phyloP scores from a whole-genome alignment of 2,797 vertebrate genomes.

The Takifugu rubripes region DNA sequence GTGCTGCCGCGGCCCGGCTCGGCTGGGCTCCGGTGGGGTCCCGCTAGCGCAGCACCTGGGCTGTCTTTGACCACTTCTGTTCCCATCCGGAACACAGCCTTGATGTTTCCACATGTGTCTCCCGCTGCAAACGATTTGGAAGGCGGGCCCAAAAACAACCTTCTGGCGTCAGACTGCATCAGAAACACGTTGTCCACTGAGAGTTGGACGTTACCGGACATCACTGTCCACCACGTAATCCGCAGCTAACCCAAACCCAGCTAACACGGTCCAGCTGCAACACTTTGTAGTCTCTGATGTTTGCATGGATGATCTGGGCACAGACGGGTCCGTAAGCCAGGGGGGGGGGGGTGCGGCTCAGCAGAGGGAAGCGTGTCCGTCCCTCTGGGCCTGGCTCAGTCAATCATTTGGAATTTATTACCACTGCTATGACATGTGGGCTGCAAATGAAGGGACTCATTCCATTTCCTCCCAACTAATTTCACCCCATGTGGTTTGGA shows the following conservation, averaged over 20 bases:
- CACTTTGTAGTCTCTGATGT: conserved; percentile 32
- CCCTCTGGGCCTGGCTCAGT: conserved; percentile 43
- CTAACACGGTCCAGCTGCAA: conserved; percentile 33
- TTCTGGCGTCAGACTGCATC: no score
- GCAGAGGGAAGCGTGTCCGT: conserved; percentile 23
- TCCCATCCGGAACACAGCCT: no score
- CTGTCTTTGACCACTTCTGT: no score
- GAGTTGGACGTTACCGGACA: no score
- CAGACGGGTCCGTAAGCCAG: conserved; percentile 53
- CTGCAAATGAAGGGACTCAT: conserved; percentile 68
- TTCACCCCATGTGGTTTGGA: conserved; percentile 53
- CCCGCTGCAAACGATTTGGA: no score
- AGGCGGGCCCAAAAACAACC: no score
- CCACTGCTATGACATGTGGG: conserved; percentile 58
- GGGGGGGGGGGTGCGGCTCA: conserved; percentile 45
- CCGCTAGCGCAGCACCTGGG: no score
- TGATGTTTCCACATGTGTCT: no score
- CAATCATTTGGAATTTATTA: conserved; percentile 59
- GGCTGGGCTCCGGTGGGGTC: no score
- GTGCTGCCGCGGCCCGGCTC: no score
- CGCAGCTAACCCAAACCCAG: background rate
- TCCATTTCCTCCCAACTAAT: conserved; percentile 56
- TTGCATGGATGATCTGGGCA: conserved; percentile 42
- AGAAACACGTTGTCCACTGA: no score
- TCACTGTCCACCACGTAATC: no score